These are phyloP conservation scores for Seriola aureovittata DNA, from an alignment of 2,113 vertebrate genomes.

Conservation along the genomic window DNA sequence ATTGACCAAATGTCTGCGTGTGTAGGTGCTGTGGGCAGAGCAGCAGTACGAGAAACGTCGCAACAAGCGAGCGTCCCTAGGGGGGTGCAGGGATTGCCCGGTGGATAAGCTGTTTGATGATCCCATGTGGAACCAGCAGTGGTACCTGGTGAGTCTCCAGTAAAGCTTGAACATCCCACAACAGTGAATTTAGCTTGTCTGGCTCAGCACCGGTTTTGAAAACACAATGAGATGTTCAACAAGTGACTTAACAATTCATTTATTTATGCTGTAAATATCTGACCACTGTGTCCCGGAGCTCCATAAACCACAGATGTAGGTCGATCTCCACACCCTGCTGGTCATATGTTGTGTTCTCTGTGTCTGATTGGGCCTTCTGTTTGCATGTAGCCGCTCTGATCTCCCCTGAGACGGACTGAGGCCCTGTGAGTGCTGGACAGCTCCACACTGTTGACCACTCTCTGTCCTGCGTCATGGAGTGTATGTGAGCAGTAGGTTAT, in stretches of 20 bases:
- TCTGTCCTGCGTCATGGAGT: neutral
- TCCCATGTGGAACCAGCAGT: constrained; percentile 98
- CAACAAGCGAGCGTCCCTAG: constrained; percentile 86
- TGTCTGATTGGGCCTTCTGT: constrained; percentile 38
- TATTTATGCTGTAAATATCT: constrained; percentile 4
- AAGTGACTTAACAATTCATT: neutral
- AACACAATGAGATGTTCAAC: neutral
- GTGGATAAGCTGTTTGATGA: constrained; percentile 95
- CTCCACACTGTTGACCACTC: constrained; percentile 2
- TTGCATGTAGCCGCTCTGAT: constrained; percentile 20
- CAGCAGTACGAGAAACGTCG: constrained; percentile 95
- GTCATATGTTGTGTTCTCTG: constrained; percentile 25
- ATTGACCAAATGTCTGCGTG: neutral
- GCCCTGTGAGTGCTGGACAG: constrained; percentile 27
- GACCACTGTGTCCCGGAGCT: constrained; percentile 15
- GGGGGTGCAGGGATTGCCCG: constrained; percentile 81
- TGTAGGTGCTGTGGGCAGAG: constrained; percentile 94
- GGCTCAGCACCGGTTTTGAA: neutral
- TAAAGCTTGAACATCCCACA: neutral
- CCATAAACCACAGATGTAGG: neutral
- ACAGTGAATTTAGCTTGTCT: neutral
- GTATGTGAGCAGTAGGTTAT: neutral
- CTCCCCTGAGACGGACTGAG: constrained; percentile 36
- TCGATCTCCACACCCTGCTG: neutral
- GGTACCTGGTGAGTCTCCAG: constrained; percentile 93